These are phyloP conservation scores for Synergus japonicus DNA, from an alignment of 2,888 invertebrate species.

Conservation along the genomic window DNA sequence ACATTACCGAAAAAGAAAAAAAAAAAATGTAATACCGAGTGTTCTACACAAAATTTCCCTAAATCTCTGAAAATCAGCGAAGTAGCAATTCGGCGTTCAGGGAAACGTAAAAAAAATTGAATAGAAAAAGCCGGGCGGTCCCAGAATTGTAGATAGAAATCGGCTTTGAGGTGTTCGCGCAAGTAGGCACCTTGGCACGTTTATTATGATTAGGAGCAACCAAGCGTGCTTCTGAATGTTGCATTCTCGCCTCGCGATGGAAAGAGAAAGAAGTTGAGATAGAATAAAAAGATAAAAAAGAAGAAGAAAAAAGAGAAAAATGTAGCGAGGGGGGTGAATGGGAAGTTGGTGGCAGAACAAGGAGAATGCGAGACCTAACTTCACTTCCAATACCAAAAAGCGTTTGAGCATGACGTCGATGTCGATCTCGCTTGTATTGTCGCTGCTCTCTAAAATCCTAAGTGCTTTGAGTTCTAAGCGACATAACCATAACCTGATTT, in stretches of 20 bases:
- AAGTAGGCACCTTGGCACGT: conserved; percentile 75
- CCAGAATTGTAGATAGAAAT: conserved; percentile 66
- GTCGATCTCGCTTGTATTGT: conserved; percentile 63
- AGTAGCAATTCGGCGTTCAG: not conserved
- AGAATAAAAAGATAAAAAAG: conserved; percentile 2
- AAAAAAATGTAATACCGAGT: too few relatives aligned
- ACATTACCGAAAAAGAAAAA: too few relatives aligned
- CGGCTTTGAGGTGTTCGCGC: conserved; percentile 70
- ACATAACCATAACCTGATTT: conserved; percentile 16
- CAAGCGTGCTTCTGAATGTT: conserved; percentile 69
- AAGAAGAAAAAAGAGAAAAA: not conserved
- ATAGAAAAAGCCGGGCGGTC: conserved; percentile 46
- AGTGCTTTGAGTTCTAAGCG: conserved; percentile 5
- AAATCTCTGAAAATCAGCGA: not conserved
- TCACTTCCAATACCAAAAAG: conserved; percentile 66
- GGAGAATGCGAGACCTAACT: conserved; percentile 53
- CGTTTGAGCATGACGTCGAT: conserved; percentile 65
- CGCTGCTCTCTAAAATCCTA: conserved; percentile 61
- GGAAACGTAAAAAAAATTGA: not conserved
- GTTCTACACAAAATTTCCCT: not conserved
- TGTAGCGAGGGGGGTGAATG: conserved; percentile 12
- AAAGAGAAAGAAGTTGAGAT: conserved; percentile 38
- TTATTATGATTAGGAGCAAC: conserved; percentile 76
- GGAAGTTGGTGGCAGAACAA: conserved; percentile 33
- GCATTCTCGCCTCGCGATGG: conserved; percentile 54